phyloP scores from a whole-genome alignment of 2,797 vertebrate genomes.

The Hybognathus amarus region DNA sequence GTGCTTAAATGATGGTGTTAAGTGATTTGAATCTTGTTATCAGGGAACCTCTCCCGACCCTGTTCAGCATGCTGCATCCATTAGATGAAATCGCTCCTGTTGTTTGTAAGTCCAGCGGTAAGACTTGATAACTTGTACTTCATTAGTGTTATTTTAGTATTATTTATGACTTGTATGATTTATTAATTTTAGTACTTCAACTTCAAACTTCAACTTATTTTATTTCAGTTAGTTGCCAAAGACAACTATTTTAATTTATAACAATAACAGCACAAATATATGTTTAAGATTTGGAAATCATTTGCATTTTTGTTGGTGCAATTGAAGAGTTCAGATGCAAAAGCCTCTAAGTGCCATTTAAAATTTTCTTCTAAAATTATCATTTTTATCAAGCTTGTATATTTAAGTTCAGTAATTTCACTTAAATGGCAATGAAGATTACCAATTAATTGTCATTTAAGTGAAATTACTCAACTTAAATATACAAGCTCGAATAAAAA shows the following conservation, averaged over 20 bases:
- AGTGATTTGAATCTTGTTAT: conserved; percentile 2
- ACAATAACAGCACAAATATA: not conserved
- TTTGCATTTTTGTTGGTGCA: not conserved
- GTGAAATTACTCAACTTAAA: too few relatives aligned
- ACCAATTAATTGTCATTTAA: too few relatives aligned
- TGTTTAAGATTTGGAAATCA: not conserved
- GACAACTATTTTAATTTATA: not conserved
- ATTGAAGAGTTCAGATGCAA: too few relatives aligned
- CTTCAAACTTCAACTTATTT: not conserved
- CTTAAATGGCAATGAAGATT: too few relatives aligned
- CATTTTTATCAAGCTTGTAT: too few relatives aligned
- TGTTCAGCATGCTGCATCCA: conserved; percentile 98
- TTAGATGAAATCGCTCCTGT: conserved; percentile 95
- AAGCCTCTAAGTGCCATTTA: too few relatives aligned
- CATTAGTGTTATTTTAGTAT: not conserved
- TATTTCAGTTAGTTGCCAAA: not conserved
- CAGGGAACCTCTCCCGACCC: conserved; percentile 89
- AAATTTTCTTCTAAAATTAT: too few relatives aligned
- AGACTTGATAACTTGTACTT: conserved; percentile 12
- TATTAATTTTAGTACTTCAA: not conserved
- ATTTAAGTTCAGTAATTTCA: too few relatives aligned
- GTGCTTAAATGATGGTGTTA: not conserved
- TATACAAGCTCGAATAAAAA: too few relatives aligned
- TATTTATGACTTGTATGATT: too few relatives aligned
- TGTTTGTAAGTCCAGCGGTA: conserved; percentile 89